phyloP scores from a whole-genome alignment of 1,140 invertebrate species.

The Bursaphelenchus mucronatus region DNA sequence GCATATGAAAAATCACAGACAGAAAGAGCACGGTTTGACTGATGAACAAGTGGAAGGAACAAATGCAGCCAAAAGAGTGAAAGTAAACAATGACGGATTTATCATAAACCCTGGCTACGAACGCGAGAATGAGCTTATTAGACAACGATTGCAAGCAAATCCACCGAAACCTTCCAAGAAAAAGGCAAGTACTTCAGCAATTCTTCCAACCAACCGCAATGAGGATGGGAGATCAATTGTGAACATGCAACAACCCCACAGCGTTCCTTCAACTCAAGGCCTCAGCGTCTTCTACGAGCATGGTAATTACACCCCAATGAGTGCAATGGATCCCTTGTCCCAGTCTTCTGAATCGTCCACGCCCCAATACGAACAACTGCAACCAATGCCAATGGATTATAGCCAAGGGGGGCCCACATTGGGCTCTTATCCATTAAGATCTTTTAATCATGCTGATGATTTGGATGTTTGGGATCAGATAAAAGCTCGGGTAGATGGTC shows the following conservation, averaged over 20 bases:
- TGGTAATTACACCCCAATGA: no score
- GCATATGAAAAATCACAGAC: constrained; percentile 1
- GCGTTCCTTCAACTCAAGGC: no score
- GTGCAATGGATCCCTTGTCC: no score
- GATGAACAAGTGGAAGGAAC: constrained; percentile 8
- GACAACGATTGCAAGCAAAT: no score
- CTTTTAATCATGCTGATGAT: background rate
- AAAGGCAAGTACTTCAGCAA: background rate
- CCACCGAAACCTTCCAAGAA: no score
- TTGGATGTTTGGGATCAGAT: constrained; percentile 20
- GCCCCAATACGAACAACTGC: constrained; percentile 16
- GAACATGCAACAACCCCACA: background rate
- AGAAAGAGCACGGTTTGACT: background rate
- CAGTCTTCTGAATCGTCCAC: background rate
- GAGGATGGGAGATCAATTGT: constrained; percentile 1
- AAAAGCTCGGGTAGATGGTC: background rate
- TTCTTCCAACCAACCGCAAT: background rate
- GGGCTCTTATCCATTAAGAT: background rate
- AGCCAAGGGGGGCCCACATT: background rate
- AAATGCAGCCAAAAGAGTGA: background rate
- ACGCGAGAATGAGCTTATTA: constrained; percentile 5
- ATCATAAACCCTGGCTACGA: constrained; percentile 13
- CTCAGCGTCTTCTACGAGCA: no score
- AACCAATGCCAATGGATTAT: constrained; percentile 17
- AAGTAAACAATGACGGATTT: constrained; percentile 4